phyloP scores from a whole-genome alignment of 2,888 invertebrate genomes.

The Ophion ellenae region DNA sequence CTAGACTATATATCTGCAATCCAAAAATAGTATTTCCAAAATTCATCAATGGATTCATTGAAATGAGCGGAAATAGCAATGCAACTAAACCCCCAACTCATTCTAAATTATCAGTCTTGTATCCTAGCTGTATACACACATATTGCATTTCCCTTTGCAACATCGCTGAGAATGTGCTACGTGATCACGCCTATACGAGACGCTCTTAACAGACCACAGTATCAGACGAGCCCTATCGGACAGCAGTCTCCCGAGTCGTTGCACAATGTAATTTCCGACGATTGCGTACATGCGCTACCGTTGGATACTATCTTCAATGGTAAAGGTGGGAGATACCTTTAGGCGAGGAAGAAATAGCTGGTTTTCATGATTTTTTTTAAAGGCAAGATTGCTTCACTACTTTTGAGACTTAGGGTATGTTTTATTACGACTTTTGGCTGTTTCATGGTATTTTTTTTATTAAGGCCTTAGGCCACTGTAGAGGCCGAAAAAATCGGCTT shows the following conservation, averaged over 20 bases:
- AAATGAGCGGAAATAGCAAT: background rate
- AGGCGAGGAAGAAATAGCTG: too few species aligned
- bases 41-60: background rate
- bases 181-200: slow-evolving; percentile 8
- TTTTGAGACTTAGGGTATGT: too few species aligned
- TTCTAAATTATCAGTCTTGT: background rate
- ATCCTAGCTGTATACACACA: background rate
- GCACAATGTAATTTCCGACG: slow-evolving; percentile 68
- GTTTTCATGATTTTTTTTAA: too few species aligned
- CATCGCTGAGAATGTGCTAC: background rate
- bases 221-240: slow-evolving; percentile 6
- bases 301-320: slow-evolving; percentile 56
- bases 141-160: background rate
- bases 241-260: slow-evolving; percentile 52
- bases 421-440: too few species aligned
- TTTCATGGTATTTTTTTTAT: too few species aligned
- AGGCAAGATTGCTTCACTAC: too few species aligned
- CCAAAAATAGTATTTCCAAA: background rate
- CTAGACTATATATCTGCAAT: too few species aligned
- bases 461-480: too few species aligned
- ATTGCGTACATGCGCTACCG: slow-evolving; percentile 57
- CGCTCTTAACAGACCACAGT: slow-evolving; percentile 16
- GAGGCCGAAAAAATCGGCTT: too few species aligned
- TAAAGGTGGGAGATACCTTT: background rate
- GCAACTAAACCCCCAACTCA: background rate